Conservation (phyloP, 2,113 vertebrate genomes). For the Microcebus murinus region DNA sequence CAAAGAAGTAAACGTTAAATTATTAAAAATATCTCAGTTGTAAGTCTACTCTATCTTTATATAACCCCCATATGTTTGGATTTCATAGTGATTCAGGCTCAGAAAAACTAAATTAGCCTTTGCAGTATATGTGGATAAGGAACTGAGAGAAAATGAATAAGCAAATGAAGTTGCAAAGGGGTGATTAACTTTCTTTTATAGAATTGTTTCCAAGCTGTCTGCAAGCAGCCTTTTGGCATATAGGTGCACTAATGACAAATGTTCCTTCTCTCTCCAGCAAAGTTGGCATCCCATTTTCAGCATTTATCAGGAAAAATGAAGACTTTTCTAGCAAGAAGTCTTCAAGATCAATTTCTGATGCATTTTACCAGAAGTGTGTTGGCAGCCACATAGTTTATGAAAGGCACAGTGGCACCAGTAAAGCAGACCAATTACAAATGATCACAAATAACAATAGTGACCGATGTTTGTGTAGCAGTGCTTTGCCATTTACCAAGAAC, state of each 20-base stretch:
- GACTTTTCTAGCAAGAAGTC: background rate
- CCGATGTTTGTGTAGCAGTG: background rate
- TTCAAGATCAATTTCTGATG: background rate
- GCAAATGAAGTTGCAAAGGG: background rate
- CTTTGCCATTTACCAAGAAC: background rate
- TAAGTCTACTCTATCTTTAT: background rate
- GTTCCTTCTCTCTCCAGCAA: background rate
- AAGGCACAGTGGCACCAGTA: background rate
- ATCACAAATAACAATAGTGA: background rate
- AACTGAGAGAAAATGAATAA: background rate
- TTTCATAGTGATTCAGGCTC: constrained; percentile 41
- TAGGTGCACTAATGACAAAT: background rate
- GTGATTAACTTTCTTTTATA: background rate
- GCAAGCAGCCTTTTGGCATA: background rate
- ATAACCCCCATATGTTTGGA: background rate
- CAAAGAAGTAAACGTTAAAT: constrained; percentile 19
- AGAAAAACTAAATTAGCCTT: constrained; percentile 27
- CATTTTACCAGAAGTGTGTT: background rate
- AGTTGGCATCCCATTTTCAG: background rate
- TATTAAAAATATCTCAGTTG: background rate
- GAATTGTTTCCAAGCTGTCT: background rate
- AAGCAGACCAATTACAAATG: background rate
- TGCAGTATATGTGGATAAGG: background rate
- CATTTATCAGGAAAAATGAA: background rate
- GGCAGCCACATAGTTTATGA: background rate